Conservation (phyloP, 2,888 invertebrate species). For the Deroplatys truncata region DNA sequence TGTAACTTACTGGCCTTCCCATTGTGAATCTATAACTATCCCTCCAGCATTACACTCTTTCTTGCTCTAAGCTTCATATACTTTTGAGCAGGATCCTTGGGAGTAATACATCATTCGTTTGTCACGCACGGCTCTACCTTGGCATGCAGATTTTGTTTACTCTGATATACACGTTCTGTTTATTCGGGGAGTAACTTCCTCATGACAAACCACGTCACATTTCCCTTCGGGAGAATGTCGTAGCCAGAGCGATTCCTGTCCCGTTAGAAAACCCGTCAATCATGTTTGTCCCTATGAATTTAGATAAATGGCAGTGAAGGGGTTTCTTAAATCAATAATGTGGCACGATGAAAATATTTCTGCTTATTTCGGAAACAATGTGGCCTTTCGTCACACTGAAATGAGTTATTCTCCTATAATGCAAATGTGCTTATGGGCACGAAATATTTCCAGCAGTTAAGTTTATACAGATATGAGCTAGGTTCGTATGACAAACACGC, state of each 20-base stretch:
- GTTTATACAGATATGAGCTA: no score
- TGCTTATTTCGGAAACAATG: no score
- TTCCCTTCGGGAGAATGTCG: neutral
- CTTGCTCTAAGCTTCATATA: neutral
- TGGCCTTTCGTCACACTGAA: no score
- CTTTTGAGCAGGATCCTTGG: neutral
- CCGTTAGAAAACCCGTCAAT: no score
- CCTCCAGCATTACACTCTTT: neutral
- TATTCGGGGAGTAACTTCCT: neutral
- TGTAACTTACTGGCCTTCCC: neutral
- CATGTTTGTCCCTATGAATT: no score
- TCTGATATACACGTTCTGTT: neutral
- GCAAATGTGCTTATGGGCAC: no score
- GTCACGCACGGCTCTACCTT: neutral
- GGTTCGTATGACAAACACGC: no score
- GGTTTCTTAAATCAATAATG: no score
- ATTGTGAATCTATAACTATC: neutral
- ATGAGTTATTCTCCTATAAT: no score
- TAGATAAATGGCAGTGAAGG: no score
- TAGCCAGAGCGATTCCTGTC: neutral
- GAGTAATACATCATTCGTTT: neutral
- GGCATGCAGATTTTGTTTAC: neutral
- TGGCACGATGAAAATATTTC: no score
- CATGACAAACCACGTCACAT: neutral
- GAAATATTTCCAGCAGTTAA: no score